phyloP scores from a whole-genome alignment of 2,797 vertebrate species.

The Girardinus metallicus region DNA sequence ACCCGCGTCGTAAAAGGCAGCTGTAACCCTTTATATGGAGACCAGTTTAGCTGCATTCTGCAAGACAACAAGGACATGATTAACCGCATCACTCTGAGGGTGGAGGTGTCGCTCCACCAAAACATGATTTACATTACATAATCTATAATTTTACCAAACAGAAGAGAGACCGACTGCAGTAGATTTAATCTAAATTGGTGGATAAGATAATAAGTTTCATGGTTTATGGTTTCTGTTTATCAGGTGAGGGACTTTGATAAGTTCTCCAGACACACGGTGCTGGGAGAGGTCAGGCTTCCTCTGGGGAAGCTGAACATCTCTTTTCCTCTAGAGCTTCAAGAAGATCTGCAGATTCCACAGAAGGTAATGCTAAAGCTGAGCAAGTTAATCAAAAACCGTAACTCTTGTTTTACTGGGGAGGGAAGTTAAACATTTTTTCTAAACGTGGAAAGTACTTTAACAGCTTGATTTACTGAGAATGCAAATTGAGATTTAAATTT shows the following conservation, averaged over 20 bases:
- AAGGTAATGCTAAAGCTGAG: conserved; percentile 56
- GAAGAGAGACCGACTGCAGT: neutral
- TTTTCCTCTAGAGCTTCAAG: conserved; percentile 74
- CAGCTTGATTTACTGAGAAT: no score
- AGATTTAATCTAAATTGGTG: neutral
- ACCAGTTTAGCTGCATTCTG: conserved; percentile 79
- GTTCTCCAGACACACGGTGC: conserved; percentile 78
- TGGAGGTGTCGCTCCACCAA: conserved; percentile 71
- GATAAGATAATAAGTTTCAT: neutral
- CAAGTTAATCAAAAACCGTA: neutral
- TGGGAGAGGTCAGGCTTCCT: conserved; percentile 78
- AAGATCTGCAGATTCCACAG: conserved; percentile 75
- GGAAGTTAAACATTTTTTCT: neutral
- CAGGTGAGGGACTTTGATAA: conserved; percentile 84
- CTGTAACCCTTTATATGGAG: conserved; percentile 76
- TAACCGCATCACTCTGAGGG: conserved; percentile 69
- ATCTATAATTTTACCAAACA: neutral
- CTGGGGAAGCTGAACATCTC: conserved; percentile 70
- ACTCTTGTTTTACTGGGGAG: neutral
- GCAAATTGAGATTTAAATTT: no score
- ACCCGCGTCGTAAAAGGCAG: conserved; percentile 77
- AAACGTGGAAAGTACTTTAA: neutral
- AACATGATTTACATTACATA: neutral
- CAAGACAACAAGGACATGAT: conserved; percentile 52
- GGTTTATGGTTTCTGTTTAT: conserved; percentile 15